A percentile compares a stretch with the other conserved stretches of the same genome.
Conservation (phyloP, 2,888 invertebrate species). For the Andrena chrysosceles region DNA sequence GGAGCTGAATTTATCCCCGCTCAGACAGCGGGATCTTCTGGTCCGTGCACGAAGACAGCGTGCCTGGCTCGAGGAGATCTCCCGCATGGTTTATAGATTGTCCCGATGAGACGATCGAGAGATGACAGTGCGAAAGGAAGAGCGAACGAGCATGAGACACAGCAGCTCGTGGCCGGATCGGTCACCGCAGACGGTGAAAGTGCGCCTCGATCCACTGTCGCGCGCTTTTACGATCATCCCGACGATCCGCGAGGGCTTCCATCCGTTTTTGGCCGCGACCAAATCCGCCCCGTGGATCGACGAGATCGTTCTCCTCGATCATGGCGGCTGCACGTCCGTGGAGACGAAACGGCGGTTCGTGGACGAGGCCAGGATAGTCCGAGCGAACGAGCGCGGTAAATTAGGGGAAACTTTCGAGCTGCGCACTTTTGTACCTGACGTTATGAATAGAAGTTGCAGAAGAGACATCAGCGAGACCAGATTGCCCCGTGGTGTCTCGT, state of each 20-base stretch:
- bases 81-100: background rate
- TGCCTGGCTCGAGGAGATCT: background rate
- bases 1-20: background rate
- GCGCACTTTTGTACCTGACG: conserved; percentile 28
- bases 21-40: background rate
- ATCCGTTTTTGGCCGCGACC: conserved; percentile 46
- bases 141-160: conserved; percentile 74
- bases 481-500: conserved; percentile 21
- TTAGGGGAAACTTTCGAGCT: conserved; percentile 41
- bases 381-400: background rate
- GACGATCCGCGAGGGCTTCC: conserved; percentile 64
- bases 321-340: conserved; percentile 30
- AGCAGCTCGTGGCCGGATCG: conserved; percentile 80
- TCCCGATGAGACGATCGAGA: conserved; percentile 28
- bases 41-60: background rate
- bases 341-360: conserved; percentile 48
- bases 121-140: conserved; percentile 66
- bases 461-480: background rate
- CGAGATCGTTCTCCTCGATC: conserved; percentile 58
- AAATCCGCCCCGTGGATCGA: conserved; percentile 49
- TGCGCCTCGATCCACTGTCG: conserved; percentile 77
- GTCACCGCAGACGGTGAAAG: conserved; percentile 74
- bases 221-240: conserved; percentile 79
- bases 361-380: background rate
- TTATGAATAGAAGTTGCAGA: conserved; percentile 22